Conservation (phyloP, 2,113 vertebrate genomes). For the Haliaeetus leucogaster region DNA sequence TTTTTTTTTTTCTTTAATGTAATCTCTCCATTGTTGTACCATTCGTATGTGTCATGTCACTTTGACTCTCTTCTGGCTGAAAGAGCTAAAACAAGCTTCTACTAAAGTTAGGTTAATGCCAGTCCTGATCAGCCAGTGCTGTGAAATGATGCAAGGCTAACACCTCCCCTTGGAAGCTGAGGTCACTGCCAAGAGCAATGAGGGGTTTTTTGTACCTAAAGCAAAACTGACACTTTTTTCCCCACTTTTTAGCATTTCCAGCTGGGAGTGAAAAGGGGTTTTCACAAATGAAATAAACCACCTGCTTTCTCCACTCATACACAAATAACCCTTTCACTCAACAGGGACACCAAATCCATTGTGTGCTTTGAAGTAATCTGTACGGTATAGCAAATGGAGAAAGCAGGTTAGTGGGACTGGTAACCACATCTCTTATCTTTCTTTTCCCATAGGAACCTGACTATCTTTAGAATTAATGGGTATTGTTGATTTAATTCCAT, state of each 20-base stretch:
- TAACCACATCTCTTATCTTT: neutral
- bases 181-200: slow-evolving; percentile 3
- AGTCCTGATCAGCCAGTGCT: neutral
- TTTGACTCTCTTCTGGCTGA: slow-evolving; percentile 11
- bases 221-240: neutral
- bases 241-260: neutral
- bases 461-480: neutral
- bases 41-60: neutral
- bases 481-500: neutral
- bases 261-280: neutral
- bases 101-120: neutral
- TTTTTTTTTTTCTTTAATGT: neutral
- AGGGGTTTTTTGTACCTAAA: neutral
- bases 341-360: neutral
- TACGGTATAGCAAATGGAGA: neutral
- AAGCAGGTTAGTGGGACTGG: neutral
- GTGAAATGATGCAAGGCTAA: neutral
- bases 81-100: neutral
- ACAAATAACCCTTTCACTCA: neutral
- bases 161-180: neutral
- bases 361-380: neutral
- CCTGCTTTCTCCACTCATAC: neutral
- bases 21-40: neutral
- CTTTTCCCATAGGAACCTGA: neutral
- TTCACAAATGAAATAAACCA: slow-evolving; percentile 26